These are phyloP conservation scores for Zootoca vivipara DNA, from an alignment of 2,113 vertebrate genomes.

Conservation along the genomic window DNA sequence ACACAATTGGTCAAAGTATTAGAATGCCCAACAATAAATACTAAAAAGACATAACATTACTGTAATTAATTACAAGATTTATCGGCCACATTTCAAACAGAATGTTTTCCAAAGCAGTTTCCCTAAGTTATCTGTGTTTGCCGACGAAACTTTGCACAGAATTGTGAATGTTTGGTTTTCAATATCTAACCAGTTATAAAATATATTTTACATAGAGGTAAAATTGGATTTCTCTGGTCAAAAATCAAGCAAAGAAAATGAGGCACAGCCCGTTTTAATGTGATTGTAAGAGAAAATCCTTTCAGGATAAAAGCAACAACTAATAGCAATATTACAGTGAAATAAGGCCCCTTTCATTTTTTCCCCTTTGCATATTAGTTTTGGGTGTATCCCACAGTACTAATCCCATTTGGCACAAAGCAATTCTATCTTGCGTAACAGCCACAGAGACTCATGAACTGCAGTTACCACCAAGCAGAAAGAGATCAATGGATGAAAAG, in stretches of 20 bases:
- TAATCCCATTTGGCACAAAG: background rate
- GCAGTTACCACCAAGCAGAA: background rate
- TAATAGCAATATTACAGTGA: background rate
- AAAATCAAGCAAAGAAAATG: background rate
- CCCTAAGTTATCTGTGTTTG: background rate
- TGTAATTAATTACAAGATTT: too few relatives aligned
- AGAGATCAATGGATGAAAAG: background rate
- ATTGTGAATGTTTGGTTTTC: background rate
- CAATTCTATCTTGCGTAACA: background rate
- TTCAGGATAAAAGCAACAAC: background rate
- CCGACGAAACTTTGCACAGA: background rate
- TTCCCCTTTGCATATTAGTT: background rate
- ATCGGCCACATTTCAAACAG: too few relatives aligned
- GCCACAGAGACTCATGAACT: background rate
- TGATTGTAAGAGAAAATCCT: background rate
- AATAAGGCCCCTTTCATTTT: background rate
- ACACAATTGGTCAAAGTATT: conserved; percentile 27
- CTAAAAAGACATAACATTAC: background rate
- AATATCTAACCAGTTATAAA: background rate
- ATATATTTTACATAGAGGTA: background rate
- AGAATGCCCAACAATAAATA: background rate
- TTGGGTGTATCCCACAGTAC: background rate
- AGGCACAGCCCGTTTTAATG: background rate
- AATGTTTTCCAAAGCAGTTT: too few relatives aligned
- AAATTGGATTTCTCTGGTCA: background rate